A percentile compares a stretch with the other conserved stretches of the same genome.
phyloP scores from a whole-genome alignment of 1,140 invertebrate species.

The Drosophila persimilis region DNA sequence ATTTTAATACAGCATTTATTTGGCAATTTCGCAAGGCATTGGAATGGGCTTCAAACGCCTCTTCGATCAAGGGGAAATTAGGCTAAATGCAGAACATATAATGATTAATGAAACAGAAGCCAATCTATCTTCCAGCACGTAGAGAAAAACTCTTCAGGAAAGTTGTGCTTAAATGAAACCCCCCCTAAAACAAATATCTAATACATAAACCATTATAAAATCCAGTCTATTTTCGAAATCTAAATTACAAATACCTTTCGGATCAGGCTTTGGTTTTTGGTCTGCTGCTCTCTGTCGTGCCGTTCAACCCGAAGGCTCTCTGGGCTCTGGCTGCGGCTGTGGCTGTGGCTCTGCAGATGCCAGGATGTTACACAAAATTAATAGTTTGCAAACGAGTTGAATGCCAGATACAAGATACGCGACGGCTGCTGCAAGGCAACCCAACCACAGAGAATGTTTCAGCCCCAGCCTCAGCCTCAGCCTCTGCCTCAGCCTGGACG shows the following conservation, averaged over 20 bases:
- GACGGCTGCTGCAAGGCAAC: conserved; percentile 38
- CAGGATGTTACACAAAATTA: conserved; percentile 76
- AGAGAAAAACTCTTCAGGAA: too few relatives aligned
- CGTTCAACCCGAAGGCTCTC: conserved; percentile 64
- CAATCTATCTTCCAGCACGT: too few relatives aligned
- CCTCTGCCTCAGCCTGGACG: conserved; percentile 11
- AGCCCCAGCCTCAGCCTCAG: conserved; percentile 16
- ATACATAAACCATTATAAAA: conserved; percentile 6
- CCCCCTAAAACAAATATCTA: conserved; percentile 4
- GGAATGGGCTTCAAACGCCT: not conserved
- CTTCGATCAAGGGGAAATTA: conserved; percentile 12
- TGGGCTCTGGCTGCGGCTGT: conserved; percentile 34
- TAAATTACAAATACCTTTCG: conserved; percentile 57
- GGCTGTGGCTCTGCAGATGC: conserved; percentile 34
- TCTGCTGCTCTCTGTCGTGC: conserved; percentile 2
- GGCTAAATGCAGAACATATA: too few relatives aligned
- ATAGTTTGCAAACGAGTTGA: conserved; percentile 80
- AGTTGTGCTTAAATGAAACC: too few relatives aligned
- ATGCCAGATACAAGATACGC: conserved; percentile 76
- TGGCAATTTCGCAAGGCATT: not conserved
- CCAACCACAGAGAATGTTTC: not conserved
- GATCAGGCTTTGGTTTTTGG: conserved; percentile 16
- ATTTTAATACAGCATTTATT: conserved; percentile 2
- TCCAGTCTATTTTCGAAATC: conserved; percentile 41
- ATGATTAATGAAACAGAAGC: too few relatives aligned